Conservation (phyloP, 2,888 invertebrate species). For the Scaptomyza caliginosa region DNA sequence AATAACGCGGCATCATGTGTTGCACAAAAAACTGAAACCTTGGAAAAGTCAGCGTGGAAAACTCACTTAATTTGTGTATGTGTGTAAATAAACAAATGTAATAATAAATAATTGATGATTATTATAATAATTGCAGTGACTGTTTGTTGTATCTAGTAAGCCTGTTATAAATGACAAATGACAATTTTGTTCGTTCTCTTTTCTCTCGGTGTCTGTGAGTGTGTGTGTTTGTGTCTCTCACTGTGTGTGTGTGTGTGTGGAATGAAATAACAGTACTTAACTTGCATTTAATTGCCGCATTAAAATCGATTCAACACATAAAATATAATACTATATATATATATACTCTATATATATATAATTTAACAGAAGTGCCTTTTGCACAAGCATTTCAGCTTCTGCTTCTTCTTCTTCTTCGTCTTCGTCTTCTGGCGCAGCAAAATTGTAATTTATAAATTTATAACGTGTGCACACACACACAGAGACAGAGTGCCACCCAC, state of each 20-base stretch:
- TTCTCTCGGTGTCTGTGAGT: not conserved
- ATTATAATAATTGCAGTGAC: conserved; percentile 57
- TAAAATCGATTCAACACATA: conserved; percentile 53
- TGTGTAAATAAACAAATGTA: conserved; percentile 8
- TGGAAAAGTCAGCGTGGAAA: conserved; percentile 47
- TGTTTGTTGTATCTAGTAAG: not conserved
- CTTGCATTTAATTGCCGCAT: conserved; percentile 50
- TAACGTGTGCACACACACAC: conserved; percentile 56
- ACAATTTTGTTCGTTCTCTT: too few species aligned
- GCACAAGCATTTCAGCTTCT: conserved; percentile 1
- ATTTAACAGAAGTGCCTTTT: conserved; percentile 46
- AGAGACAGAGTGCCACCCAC: not conserved
- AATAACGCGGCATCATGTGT: conserved; percentile 53
- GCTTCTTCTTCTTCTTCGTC: not conserved
- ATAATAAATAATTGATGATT: conserved; percentile 65
- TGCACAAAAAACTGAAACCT: conserved; percentile 50
- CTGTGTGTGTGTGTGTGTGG: not conserved
- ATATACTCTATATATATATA: conserved; percentile 29
- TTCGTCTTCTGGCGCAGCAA: conserved; percentile 48
- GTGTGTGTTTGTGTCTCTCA: not conserved
- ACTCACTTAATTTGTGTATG: conserved; percentile 26
- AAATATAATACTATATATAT: conserved; percentile 3
- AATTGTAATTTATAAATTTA: conserved; percentile 84
- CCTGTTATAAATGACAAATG: conserved; percentile 40
- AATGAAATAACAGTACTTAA: conserved; percentile 8